These are phyloP conservation scores for Paramormyrops hopkinsi DNA, from an alignment of 2,797 vertebrate species.

Conservation along the genomic window DNA sequence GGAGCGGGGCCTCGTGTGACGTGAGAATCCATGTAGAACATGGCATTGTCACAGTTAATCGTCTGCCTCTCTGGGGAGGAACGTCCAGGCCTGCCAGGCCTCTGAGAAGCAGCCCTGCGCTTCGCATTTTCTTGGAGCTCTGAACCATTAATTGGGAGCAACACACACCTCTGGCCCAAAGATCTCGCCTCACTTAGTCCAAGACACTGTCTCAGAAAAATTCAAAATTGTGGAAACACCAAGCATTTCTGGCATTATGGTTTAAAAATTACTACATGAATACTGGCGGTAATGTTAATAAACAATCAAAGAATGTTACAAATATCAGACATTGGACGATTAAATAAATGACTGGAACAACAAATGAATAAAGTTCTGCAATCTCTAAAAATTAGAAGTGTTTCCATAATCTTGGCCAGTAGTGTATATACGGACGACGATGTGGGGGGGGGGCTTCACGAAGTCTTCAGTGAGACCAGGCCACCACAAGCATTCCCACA, in stretches of 20 bases:
- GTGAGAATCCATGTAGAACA: constrained; percentile 21
- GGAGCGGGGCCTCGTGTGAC: neutral
- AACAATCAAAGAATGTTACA: neutral
- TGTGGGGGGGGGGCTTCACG: neutral
- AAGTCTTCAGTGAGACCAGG: neutral
- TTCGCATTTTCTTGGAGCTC: constrained; percentile 5
- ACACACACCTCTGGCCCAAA: neutral
- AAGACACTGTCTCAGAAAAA: neutral
- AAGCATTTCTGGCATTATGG: neutral
- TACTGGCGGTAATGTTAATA: neutral
- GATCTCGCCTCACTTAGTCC: neutral
- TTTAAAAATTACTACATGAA: neutral
- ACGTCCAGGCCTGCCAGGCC: neutral
- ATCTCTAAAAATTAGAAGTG: neutral
- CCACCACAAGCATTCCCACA: neutral
- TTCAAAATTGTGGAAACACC: neutral
- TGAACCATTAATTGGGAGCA: constrained; percentile 7
- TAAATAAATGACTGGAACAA: neutral
- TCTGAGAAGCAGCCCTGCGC: neutral
- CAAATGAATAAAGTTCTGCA: neutral
- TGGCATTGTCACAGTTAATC: constrained; percentile 20
- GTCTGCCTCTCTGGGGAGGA: neutral
- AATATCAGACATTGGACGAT: neutral
- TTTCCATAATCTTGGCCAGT: neutral
- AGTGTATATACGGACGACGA: neutral